A percentile compares a stretch with the other conserved stretches of the same genome.
Conservation (phyloP, 2,888 invertebrate species). For the Alentia gelatinosa region DNA sequence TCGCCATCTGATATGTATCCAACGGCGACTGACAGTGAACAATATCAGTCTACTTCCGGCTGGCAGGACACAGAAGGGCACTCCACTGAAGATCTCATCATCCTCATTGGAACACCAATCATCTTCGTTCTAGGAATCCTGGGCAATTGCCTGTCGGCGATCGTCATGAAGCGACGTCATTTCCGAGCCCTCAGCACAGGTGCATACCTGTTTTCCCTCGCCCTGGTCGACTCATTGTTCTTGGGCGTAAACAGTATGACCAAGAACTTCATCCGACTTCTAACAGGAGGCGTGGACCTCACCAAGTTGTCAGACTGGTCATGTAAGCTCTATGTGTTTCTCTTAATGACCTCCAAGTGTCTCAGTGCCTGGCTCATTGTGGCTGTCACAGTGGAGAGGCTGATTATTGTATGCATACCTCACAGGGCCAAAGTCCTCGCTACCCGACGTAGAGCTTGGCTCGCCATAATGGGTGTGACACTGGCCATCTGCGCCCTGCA, state of each 20-base stretch:
- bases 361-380: slow-evolving; percentile 40
- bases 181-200: neutral
- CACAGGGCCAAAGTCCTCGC: neutral
- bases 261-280: neutral
- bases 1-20: too few species aligned
- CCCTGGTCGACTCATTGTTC: neutral
- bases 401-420: neutral
- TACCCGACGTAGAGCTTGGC: neutral
- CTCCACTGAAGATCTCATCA: neutral
- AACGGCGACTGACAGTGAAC: too few species aligned
- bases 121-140: neutral
- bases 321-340: neutral
- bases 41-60: neutral
- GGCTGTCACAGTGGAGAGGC: neutral
- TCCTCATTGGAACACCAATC: neutral
- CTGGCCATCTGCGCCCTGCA: neutral
- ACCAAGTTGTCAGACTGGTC: neutral
- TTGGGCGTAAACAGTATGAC: slow-evolving; percentile 23
- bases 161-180: neutral
- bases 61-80: neutral
- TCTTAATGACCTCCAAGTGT: slow-evolving; percentile 11
- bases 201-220: neutral
- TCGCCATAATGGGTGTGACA: neutral
- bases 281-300: neutral
- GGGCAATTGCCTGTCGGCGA: neutral